phyloP scores from a whole-genome alignment of 2,888 invertebrate species.

The Camponotus fellah region DNA sequence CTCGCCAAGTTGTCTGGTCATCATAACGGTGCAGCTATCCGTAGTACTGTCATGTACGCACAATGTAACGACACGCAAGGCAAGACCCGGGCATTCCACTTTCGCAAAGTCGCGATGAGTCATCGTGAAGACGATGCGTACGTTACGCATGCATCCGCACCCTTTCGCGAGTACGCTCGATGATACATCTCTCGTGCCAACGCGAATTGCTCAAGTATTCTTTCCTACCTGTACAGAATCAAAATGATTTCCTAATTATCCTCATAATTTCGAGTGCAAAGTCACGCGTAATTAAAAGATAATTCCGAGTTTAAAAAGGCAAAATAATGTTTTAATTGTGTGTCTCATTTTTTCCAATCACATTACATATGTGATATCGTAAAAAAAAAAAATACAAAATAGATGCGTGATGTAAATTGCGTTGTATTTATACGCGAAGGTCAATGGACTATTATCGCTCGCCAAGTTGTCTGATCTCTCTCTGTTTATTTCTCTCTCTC shows the following conservation, averaged over 20 bases:
- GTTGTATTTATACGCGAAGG: too few relatives aligned
- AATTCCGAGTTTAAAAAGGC: neutral
- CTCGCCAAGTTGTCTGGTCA: constrained; percentile 59
- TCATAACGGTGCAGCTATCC: constrained; percentile 71
- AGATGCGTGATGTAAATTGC: neutral
- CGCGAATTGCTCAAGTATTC: neutral
- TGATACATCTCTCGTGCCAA: constrained; percentile 5
- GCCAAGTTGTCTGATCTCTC: too few relatives aligned
- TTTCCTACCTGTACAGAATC: neutral
- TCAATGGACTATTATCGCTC: too few relatives aligned
- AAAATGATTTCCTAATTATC: neutral
- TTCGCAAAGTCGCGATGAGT: constrained; percentile 67
- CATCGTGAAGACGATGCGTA: constrained; percentile 42
- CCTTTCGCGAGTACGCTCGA: constrained; percentile 42
- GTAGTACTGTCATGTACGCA: constrained; percentile 60
- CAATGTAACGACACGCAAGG: constrained; percentile 50
- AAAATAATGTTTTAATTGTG: neutral
- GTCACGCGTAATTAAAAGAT: neutral
- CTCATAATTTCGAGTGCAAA: neutral
- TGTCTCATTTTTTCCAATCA: neutral
- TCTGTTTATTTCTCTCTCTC: too few relatives aligned
- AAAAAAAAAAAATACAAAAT: neutral
- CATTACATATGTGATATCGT: neutral
- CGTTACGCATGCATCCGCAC: constrained; percentile 42
- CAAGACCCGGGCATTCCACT: constrained; percentile 63